Conservation (phyloP, 2,113 vertebrate species). For the Hylia prasina region DNA sequence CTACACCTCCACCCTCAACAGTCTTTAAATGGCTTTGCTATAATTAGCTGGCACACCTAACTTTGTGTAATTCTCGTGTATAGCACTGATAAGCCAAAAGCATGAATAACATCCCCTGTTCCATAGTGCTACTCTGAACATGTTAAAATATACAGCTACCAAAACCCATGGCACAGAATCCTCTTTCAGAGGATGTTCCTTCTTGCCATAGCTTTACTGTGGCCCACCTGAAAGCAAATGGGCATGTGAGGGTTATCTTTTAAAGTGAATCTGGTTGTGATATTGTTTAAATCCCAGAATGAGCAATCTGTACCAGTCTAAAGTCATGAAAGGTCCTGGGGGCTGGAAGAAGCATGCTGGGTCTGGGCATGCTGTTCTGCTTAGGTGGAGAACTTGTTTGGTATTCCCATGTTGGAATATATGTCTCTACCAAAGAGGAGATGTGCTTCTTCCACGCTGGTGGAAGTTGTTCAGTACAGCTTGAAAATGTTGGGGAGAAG, state of each 20-base stretch:
- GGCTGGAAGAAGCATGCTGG: not conserved
- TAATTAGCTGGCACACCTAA: not conserved
- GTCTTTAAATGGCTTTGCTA: not conserved
- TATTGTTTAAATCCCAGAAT: not conserved
- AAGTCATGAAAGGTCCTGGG: not conserved
- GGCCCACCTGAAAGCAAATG: not conserved
- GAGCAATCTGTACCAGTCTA: not conserved
- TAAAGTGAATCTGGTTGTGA: not conserved
- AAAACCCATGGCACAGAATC: not conserved
- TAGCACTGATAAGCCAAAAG: not conserved
- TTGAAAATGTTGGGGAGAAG: not conserved
- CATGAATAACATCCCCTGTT: not conserved
- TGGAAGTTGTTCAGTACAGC: not conserved
- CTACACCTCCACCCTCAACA: not conserved
- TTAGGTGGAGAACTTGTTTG: not conserved
- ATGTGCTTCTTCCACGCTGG: not conserved
- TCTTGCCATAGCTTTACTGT: not conserved
- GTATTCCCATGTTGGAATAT: not conserved
- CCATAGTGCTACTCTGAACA: accelerated
- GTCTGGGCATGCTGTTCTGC: not conserved
- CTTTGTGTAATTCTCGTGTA: not conserved
- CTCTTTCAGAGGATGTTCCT: not conserved
- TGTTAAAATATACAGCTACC: not conserved
- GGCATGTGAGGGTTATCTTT: not conserved
- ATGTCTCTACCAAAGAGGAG: not conserved